These are phyloP conservation scores for Labeo catla DNA, from an alignment of 2,113 vertebrate genomes.

Conservation along the genomic window DNA sequence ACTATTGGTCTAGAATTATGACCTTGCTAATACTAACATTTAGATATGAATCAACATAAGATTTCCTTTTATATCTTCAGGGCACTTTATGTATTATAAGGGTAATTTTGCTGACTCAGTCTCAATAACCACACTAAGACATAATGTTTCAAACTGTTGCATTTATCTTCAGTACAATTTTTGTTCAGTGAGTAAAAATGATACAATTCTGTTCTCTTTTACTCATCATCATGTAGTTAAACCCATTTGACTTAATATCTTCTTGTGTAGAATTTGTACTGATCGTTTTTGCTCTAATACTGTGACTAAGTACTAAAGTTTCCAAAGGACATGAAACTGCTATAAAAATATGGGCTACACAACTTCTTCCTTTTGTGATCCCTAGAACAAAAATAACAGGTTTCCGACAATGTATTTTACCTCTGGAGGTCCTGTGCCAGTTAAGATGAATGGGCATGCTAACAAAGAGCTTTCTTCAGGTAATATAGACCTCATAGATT, in stretches of 20 bases:
- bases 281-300: neutral
- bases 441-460: neutral
- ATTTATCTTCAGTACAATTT: neutral
- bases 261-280: neutral
- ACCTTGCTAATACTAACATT: conserved; percentile 1
- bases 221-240: neutral
- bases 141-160: neutral
- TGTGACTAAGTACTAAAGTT: neutral
- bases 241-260: neutral
- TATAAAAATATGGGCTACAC: neutral
- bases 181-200: neutral
- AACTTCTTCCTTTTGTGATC: neutral
- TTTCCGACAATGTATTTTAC: neutral
- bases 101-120: neutral
- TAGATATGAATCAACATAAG: conserved; percentile 36
- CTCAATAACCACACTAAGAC: neutral
- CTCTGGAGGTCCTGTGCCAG: neutral
- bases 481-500: neutral
- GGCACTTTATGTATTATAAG: conserved; percentile 31
- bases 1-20: conserved; percentile 20
- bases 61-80: conserved; percentile 18
- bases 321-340: neutral
- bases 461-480: too few relatives aligned
- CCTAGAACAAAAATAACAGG: neutral
- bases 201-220: neutral